Evolutionary conservation across 2,113 vertebrate genomes (phyloP), one percentile per base, ranked within the genome.

Genomic region (Archocentrus centrarchus): DNA sequence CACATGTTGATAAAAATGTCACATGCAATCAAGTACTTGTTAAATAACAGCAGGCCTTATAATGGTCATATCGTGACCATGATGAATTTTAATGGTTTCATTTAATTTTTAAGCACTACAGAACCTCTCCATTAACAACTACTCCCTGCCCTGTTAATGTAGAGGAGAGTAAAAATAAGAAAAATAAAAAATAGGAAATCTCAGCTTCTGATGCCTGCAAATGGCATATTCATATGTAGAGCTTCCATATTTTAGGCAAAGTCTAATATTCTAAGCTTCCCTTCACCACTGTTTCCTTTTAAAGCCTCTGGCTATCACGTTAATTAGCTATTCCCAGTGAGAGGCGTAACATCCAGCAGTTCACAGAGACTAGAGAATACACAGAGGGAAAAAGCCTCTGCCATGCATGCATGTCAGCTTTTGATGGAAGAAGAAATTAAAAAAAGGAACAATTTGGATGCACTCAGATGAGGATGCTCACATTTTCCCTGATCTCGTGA

Each of bases 401-500:
- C 80, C 15, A 37, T 39, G 11, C 15, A 3, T 35, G 30, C 22
- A 50, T 17, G 5, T 17, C 47, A 50, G 47, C 50, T 18, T 53
- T 53, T 53, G 50, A 53, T 53, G 50, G 17, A 53, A 17, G 50
- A 27, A 18, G 70, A 62, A 75, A 14, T 30, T 17, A 58, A 30
- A 53, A 7, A 18, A 18, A 20, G 20, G 60, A 35, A 32, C 11
- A 47, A 53, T 44, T 8, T 14, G 14, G 58, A 77, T 27, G 59
- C 41, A 77, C 68, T 58, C 55, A 80, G 70, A 80, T 18, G 55
- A 83, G 39, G 66, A 83, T 4, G 79, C 75, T 89, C 62, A 50
- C 78, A 47, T 80, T 85, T 50, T 55, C 59, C 59, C 79, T 81
- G 83, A 84, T 84, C 84, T 76, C 35, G 17, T 91, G 82, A 87